phyloP scores from a whole-genome alignment of 2,888 invertebrate genomes.

The Scelioninae gen. 2 region DNA sequence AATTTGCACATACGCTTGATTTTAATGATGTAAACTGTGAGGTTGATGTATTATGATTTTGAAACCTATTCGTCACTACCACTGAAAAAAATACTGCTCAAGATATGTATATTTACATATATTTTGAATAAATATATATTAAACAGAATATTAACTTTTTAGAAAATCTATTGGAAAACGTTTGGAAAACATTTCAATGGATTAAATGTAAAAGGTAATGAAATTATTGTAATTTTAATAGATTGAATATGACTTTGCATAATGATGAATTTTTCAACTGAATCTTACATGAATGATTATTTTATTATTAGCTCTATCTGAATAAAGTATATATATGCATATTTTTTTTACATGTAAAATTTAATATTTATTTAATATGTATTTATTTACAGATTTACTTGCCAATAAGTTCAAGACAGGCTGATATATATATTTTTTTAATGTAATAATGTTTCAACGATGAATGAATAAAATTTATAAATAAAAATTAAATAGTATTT shows the following conservation, averaged over 20 bases:
- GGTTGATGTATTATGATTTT: constrained; percentile 35
- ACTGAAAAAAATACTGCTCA: constrained; percentile 12
- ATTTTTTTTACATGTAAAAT: too few relatives aligned
- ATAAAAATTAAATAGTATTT: too few relatives aligned
- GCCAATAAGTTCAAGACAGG: too few relatives aligned
- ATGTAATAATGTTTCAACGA: too few relatives aligned
- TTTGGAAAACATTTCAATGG: background rate
- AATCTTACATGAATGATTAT: constrained; percentile 42
- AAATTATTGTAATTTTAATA: background rate
- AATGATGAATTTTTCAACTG: constrained; percentile 30
- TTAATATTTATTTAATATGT: too few relatives aligned
- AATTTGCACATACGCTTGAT: background rate
- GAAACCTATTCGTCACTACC: constrained; percentile 44
- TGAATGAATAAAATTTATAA: too few relatives aligned
- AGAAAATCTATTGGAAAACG: background rate
- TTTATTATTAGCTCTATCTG: constrained; percentile 43
- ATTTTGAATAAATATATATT: background rate
- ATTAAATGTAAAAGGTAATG: background rate
- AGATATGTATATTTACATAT: too few relatives aligned
- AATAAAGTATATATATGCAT: too few relatives aligned
- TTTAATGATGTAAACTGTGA: constrained; percentile 10
- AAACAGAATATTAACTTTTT: background rate
- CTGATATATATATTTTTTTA: too few relatives aligned
- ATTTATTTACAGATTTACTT: too few relatives aligned
- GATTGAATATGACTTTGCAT: background rate